Conservation (phyloP, 2,797 vertebrate species). For the Lepus oiostolus region DNA sequence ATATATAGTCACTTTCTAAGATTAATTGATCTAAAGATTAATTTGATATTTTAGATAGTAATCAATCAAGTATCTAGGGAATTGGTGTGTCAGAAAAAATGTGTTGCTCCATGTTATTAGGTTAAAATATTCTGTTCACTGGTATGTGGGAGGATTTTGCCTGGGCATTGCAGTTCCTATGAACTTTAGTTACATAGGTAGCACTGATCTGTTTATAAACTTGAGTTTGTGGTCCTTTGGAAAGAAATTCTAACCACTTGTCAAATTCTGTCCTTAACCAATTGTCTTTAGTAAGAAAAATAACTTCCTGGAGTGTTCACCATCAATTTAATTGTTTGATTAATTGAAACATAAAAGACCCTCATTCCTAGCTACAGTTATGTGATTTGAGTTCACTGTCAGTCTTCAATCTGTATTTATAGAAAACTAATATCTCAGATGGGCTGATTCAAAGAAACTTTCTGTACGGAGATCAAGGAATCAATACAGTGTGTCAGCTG, state of each 20-base stretch:
- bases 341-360: constrained; percentile 4
- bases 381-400: background rate
- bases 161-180: background rate
- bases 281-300: constrained; percentile 4
- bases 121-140: background rate
- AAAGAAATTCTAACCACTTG: background rate
- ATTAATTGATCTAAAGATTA: background rate
- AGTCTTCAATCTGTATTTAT: background rate
- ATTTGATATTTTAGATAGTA: constrained; percentile 45
- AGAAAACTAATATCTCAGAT: constrained; percentile 57
- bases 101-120: background rate
- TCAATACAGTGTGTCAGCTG: constrained; percentile 56
- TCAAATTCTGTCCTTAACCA: constrained; percentile 12
- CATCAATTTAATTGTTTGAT: constrained; percentile 24
- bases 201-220: constrained; percentile 1
- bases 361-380: constrained; percentile 11
- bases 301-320: background rate
- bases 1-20: too few relatives aligned
- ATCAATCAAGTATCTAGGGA: constrained; percentile 17
- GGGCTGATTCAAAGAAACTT: constrained; percentile 46
- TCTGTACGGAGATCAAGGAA: background rate
- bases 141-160: background rate
- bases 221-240: background rate
- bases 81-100: background rate
- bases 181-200: background rate